Evolutionary conservation across 2,797 vertebrate species (phyloP), one percentile per base, ranked within the genome.

Genomic region (Rhinoraja longicauda): DNA sequence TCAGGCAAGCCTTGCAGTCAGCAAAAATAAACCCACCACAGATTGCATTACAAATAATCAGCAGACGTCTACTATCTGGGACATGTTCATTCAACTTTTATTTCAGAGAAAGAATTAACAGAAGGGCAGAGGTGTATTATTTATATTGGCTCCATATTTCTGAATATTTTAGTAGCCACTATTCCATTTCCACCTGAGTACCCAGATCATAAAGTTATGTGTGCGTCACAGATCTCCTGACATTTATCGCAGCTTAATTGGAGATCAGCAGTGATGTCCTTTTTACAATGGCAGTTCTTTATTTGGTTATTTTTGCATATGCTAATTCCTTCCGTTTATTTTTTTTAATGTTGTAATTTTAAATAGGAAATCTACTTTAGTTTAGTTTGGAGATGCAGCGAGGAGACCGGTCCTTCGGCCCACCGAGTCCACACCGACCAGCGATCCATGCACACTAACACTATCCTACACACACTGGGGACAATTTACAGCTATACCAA

Each of bases 21-120:
- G 70, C 70, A 92, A 70, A 75, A 92, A 73, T 92, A 73, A 53
- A 62, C 90, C 39, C 90, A 92, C 10, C 39, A 92, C 8, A 92
- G 90, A 73, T 92, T 70, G 57, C 45, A 75, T 92, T 75, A 29
- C 90, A 92, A 75, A 53, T 67, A 75, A 75, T 75, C 90, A 73
- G 39, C 90, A 17, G 29, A 13, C n/a, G 4, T 53, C 57, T 57
- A 53, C 36, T 92, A 75, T 73, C 29, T 73, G 70, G 24, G 39
- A 26, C 39, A 75, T 53, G 7, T 72, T 91, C 90, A 91, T 39
- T 91, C 70, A 53, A 39, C 39, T 72, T 91, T 45, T 75, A 92
- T 92, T 92, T 92, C 39, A 75, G n/a, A 72, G 57, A 57, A 21
- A 53, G 70, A 92, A 92, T 73, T 53, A 29, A 53, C 39, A 19